Conservation (phyloP, 2,113 vertebrate genomes). For the Gobio gobio region DNA sequence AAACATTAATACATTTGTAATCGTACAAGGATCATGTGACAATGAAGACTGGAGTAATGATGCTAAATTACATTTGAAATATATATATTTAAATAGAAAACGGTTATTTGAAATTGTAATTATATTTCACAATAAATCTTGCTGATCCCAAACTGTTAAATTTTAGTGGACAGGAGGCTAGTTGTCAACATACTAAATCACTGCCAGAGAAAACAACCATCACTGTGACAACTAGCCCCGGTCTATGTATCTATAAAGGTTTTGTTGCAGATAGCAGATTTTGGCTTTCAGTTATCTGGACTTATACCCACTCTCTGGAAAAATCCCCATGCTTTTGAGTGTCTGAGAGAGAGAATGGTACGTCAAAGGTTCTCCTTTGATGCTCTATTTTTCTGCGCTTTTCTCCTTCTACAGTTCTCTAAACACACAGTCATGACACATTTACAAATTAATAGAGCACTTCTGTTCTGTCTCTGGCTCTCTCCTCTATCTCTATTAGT, state of each 20-base stretch:
- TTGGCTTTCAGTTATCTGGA: neutral
- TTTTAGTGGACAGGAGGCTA: no score
- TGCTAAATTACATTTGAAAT: neutral
- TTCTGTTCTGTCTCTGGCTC: neutral
- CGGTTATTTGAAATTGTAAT: no score
- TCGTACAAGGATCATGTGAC: no score
- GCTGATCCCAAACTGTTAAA: no score
- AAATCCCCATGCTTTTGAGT: neutral
- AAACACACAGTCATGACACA: neutral
- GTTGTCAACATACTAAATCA: neutral
- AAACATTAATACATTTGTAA: no score
- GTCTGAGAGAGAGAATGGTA: neutral
- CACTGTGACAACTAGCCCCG: neutral
- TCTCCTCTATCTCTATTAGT: neutral
- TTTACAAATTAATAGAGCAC: neutral
- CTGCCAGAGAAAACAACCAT: neutral
- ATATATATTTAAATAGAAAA: neutral
- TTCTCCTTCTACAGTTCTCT: neutral
- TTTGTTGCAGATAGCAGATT: neutral
- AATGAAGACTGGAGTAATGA: no score
- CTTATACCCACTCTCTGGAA: neutral
- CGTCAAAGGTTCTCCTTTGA: neutral
- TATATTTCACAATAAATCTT: no score
- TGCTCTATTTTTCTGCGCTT: neutral
- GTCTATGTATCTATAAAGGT: neutral